Base-by-base conservation (phyloP, 2,888 invertebrate species). In the Rhaphigaster nebulosa region DNA sequence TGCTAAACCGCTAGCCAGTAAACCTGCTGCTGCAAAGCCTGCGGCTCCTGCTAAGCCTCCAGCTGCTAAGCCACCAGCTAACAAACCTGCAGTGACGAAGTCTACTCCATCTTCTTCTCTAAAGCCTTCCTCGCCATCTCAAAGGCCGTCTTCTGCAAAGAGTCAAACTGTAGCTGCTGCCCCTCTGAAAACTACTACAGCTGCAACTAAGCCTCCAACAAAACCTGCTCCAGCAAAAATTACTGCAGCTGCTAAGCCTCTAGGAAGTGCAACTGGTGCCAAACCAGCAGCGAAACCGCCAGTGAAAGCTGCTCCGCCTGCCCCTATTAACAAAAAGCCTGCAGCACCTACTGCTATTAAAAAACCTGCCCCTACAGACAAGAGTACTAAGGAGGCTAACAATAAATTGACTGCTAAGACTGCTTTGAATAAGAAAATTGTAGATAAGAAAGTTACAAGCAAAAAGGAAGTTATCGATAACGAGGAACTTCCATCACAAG, bases 381-480 rank as follows among this genome's bases (percentile, higher is more conserved):
- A 96, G 93, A 96, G 95, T 93, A 95, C 94, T 92, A 96, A 96
- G 93, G 96, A 96, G 92, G 95, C 96, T 92, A 96, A 96, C 89
- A 96, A 96, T 93, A 96, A 96, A 93, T 95, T 95, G 93, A 84
- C 90, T 54, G 76, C 91, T 89, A 91, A 90, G 88, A 88, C 90
- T 88, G 87, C 90, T 45, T 90, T 88, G 56, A 87, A 45, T 50
- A 92, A 92, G 91, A 91, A 91, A 90, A 91, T 91, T 84, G 91
- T 84, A 34, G 70, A 90, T 3, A 91, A 91, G 29, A 87, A 87
- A 65, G 80, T 90, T 23, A 60, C 54, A 41, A 84, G 76, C 18
- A 89, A 91, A 60, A 92, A 92, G 88, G 91, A 92, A 76, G 90
- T 41, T 1, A 89, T 89, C n/a, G 87, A 89, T n/a, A 76, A 38